Evolutionary conservation across 2,888 invertebrate species (phyloP).

Genomic region (Ectropis crepuscularia): DNA sequence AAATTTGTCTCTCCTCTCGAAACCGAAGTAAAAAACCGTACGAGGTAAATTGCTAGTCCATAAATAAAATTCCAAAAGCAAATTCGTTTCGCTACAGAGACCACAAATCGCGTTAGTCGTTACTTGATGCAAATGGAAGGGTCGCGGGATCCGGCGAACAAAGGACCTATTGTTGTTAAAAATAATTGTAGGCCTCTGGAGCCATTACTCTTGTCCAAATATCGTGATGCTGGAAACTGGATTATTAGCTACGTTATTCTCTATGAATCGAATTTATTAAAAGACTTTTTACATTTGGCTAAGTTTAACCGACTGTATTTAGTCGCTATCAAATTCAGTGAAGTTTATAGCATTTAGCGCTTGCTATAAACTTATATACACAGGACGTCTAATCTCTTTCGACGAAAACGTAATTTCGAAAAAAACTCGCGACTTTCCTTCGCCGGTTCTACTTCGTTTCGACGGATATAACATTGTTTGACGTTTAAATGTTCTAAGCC

Average conservation of each 20-base stretch:
- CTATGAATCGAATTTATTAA: neutral
- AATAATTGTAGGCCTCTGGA: conserved; percentile 69
- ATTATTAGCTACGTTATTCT: conserved; percentile 18
- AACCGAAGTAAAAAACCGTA: neutral
- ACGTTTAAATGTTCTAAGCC: no score
- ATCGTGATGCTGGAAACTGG: conserved; percentile 23
- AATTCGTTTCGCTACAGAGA: conserved; percentile 51
- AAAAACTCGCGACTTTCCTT: no score
- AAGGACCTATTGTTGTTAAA: conserved; percentile 76
- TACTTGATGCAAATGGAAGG: conserved; percentile 69
- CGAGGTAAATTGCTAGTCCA: conserved; percentile 26
- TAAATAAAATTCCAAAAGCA: conserved; percentile 28
- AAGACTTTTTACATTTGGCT: neutral
- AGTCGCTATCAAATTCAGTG: no score
- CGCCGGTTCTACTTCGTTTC: no score
- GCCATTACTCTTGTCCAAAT: conserved; percentile 34
- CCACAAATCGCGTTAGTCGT: conserved; percentile 66
- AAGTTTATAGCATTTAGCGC: no score
- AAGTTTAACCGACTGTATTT: no score
- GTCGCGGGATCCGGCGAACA: conserved; percentile 47
- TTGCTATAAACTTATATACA: no score
- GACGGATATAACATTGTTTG: no score
- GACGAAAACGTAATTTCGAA: no score
- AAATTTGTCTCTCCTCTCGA: neutral
- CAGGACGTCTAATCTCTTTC: no score